A percentile compares a stretch with the other conserved stretches of the same genome.
Conservation (phyloP, 2,113 vertebrate species). For the Pangasianodon gigas region DNA sequence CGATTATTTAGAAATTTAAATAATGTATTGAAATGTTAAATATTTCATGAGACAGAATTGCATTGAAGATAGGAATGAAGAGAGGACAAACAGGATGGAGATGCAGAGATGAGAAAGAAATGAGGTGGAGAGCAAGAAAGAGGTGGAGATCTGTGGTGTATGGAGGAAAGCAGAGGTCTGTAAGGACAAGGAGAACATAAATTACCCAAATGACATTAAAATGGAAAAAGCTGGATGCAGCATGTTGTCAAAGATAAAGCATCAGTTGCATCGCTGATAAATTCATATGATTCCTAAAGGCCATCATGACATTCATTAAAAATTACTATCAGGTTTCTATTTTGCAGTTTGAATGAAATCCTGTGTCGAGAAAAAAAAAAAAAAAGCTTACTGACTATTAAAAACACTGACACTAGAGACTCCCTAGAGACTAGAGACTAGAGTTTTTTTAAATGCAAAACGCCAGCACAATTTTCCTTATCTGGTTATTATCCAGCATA, state of each 20-base stretch:
- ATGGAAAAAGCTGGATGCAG: conserved; percentile 21
- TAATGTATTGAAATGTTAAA: conserved; percentile 73
- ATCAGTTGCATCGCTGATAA: neutral
- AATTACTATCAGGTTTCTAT: neutral
- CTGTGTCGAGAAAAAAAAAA: no score
- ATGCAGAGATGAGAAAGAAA: conserved; percentile 38
- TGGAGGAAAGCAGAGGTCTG: neutral
- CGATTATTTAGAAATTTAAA: conserved; percentile 70
- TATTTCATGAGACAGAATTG: conserved; percentile 67
- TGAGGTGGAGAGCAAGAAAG: conserved; percentile 49
- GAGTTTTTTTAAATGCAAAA: neutral
- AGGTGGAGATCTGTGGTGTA: neutral
- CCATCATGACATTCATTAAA: neutral
- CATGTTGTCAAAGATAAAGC: conserved; percentile 11
- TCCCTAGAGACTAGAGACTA: no score
- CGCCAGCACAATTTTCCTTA: neutral
- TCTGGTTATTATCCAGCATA: neutral
- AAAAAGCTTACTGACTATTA: no score
- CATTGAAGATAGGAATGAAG: conserved; percentile 45
- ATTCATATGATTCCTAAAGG: neutral
- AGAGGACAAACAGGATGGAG: conserved; percentile 64
- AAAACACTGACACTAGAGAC: neutral
- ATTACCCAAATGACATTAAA: conserved; percentile 39
- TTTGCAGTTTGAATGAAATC: neutral
- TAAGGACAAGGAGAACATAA: conserved; percentile 33